Conservation (phyloP, 2,888 invertebrate genomes). For the Heliconius ismenius region DNA sequence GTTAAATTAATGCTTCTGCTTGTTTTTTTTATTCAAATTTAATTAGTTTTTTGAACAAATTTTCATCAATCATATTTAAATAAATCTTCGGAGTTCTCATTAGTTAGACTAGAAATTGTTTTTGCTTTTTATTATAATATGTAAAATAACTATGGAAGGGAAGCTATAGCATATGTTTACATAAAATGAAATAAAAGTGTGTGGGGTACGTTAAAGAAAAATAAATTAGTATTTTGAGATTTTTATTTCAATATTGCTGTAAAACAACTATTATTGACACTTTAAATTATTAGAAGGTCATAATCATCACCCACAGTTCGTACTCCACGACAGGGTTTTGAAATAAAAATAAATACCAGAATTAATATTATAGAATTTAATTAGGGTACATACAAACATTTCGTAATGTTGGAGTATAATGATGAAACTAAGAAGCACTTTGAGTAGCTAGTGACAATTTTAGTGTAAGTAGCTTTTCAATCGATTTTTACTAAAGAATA, state of each 20-base stretch:
- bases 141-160: neutral
- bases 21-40: neutral
- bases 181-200: neutral
- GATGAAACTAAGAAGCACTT: conserved; percentile 80
- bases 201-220: conserved; percentile 18
- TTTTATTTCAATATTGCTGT: conserved; percentile 23
- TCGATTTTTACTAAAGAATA: conserved; percentile 57
- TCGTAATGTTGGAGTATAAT: conserved; percentile 80
- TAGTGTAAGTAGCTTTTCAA: conserved; percentile 64
- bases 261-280: conserved; percentile 26
- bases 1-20: too few species aligned
- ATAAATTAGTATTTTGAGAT: conserved; percentile 20
- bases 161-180: neutral
- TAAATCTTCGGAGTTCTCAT: too few species aligned
- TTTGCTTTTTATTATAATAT: neutral
- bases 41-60: too few species aligned
- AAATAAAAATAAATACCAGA: conserved; percentile 59
- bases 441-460: conserved; percentile 74
- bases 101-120: neutral
- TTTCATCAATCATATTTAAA: too few species aligned
- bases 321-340: conserved; percentile 3
- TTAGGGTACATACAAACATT: conserved; percentile 82
- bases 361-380: conserved; percentile 80
- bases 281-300: conserved; percentile 22
- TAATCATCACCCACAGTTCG: conserved; percentile 6